A percentile compares a stretch with the other conserved stretches of the same genome.
Evolutionary conservation across 2,797 vertebrate genomes (phyloP).

Genomic region (Pygocentrus nattereri): DNA sequence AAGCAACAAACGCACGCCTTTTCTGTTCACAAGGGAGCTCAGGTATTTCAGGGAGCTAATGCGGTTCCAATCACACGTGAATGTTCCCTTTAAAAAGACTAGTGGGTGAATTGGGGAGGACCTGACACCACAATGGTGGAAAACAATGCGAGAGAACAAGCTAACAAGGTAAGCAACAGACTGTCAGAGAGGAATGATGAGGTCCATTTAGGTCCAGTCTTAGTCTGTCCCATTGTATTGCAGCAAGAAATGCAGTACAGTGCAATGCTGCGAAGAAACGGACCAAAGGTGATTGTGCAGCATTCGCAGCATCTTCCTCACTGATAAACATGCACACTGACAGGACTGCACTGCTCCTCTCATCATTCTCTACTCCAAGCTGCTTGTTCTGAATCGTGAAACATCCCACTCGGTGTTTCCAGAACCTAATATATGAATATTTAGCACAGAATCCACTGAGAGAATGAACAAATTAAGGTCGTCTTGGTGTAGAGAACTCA

Average conservation of each 20-base stretch:
- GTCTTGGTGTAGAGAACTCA: not conserved
- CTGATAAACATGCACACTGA: not conserved
- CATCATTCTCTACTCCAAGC: not conserved
- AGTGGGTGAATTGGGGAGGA: too few species aligned
- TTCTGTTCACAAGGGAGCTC: too few species aligned
- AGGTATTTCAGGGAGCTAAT: too few species aligned
- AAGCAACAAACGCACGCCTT: too few species aligned
- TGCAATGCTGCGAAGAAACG: not conserved
- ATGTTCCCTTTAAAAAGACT: too few species aligned
- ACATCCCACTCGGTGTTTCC: not conserved
- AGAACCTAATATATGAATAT: not conserved
- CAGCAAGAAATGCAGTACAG: not conserved
- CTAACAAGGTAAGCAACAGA: too few species aligned
- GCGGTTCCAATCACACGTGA: too few species aligned
- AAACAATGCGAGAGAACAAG: too few species aligned
- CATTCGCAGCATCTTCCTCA: not conserved
- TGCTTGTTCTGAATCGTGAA: conserved; percentile 3
- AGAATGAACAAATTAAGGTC: not conserved
- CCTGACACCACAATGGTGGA: too few species aligned
- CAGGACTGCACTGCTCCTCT: not conserved
- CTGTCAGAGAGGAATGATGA: too few species aligned
- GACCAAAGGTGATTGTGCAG: not conserved
- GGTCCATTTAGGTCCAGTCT: too few species aligned
- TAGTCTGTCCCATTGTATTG: not conserved
- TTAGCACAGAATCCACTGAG: not conserved